Percentiles rank a stretch among this genome's conserved stretches.
phyloP scores from a whole-genome alignment of 1,140 invertebrate genomes.

The Vanessa atalanta region DNA sequence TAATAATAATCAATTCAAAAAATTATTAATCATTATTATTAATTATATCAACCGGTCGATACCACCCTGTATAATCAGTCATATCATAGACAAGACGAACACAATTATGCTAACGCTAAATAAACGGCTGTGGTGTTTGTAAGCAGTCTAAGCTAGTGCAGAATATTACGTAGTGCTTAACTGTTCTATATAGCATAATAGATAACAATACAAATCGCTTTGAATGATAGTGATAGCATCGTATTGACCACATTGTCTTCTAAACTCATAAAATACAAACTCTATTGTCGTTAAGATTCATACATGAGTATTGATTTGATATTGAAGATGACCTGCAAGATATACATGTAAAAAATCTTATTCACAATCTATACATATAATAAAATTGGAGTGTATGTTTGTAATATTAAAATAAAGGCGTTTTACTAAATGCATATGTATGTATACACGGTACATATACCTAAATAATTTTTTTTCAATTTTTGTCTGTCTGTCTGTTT shows the following conservation, averaged over 20 bases:
- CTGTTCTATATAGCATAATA: constrained; percentile 16
- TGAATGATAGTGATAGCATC: constrained; percentile 8
- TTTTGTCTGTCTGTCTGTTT: too few species aligned
- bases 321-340: neutral
- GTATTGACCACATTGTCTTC: constrained; percentile 13
- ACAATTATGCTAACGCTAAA: neutral
- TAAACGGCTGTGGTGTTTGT: neutral
- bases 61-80: neutral
- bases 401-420: too few species aligned
- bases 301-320: neutral
- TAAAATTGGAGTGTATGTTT: too few species aligned
- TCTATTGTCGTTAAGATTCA: neutral
- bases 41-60: too few species aligned
- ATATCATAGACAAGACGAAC: neutral
- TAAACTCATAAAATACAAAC: neutral
- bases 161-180: constrained; percentile 7
- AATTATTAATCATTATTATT: too few species aligned
- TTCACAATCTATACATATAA: too few species aligned
- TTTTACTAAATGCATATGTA: too few species aligned
- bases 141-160: neutral
- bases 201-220: constrained; percentile 9
- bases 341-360: neutral
- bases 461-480: too few species aligned
- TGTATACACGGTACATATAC: too few species aligned
- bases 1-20: too few species aligned